Base-by-base conservation (phyloP, 2,113 vertebrate species). In the Mobula hypostoma region DNA sequence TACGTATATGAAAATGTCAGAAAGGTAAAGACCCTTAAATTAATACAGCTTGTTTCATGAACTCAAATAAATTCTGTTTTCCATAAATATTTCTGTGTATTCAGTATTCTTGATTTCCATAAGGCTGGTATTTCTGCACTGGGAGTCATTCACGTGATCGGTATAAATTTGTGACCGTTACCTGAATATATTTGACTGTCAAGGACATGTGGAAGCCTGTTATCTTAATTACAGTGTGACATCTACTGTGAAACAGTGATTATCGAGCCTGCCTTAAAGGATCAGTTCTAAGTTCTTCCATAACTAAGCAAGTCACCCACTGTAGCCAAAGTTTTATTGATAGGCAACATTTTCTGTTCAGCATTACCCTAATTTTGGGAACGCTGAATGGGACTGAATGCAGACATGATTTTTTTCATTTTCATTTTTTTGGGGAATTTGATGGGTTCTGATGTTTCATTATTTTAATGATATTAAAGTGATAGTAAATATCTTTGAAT, bases 41-140 rank as follows among this genome's bases (percentile, higher is more conserved):
- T 66, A 61, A 90, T 90, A 19, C n/a, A 90, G 61, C 14, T 61
- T 90, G 61, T 90, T 90, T 29, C 63, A 90, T 68, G 40, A 90
- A 8, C n/a, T 90, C 61, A 63, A 90, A 66, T 90, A 29, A 88
- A 88, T 88, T 90, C 8, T 32, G 5, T 61, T 90, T 90, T 32
- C 12, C 32, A 17, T 61, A n/a, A n/a, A 63, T 21, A 14, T 29
- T n/a, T 66, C 61, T 32, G 2, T 36, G 32, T 32, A 14, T 68
- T 90, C 61, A 66, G 14, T 7, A 19, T 68, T 90, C 29, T 19
- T 36, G 61, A 63, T 90, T 32, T 17, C n/a, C 29, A 15, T 90
- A 66, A 90, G 27, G 19, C 27, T 88, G 58, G 11, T 61, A 12
- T 87, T 87, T n/a, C 27, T n/a, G 56, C 83, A 27, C 0, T 90